Evolutionary conservation across 2,888 invertebrate genomes (phyloP), one percentile per base, ranked within the genome.

Genomic region (Trichopria drosophilae): DNA sequence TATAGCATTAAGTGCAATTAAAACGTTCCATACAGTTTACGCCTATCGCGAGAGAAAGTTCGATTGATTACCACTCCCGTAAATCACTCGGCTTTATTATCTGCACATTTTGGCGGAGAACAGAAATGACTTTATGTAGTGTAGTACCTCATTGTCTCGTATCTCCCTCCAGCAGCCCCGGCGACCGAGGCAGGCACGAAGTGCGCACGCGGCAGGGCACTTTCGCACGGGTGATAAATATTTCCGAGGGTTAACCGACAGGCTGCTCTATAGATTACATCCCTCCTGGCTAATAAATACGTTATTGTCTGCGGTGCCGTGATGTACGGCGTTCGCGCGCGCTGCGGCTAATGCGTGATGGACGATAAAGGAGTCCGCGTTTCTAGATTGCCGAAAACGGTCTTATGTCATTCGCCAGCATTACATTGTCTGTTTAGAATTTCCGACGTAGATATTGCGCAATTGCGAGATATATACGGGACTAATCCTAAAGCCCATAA

Each of bases 231-330:
- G 57, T 60, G 62, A 64, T 64, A 66, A 63, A 66, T 66, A 64
- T 63, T 66, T 64, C 64, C 62, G 64, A 66, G 65, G 65, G 66
- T 65, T 65, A 66, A 65, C 63, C 62, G 62, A 63, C 62, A 61
- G 60, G 46, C 13, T 51, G 62, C 59, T 61, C 58, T 61, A 63
- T 65, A 65, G 60, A 65, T 66, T 65, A 64, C 62, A 59, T 58
- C 58, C 62, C 61, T 10, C 29, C 12, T 19, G 60, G 60, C 65
- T 64, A 64, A 66, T 66, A 66, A 66, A 66, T 66, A 65, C 59
- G 66, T 66, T 65, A 66, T 66, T 66, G 65, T 66, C 64, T 59
- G 58, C 34, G 22, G 42, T 28, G 46, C 47, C 47, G 56, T 61
- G 61, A 62, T 62, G 53, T 60, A 62, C 56, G 58, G 45, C 46